Conservation (phyloP, 2,113 vertebrate species). For the Hucho hucho region DNA sequence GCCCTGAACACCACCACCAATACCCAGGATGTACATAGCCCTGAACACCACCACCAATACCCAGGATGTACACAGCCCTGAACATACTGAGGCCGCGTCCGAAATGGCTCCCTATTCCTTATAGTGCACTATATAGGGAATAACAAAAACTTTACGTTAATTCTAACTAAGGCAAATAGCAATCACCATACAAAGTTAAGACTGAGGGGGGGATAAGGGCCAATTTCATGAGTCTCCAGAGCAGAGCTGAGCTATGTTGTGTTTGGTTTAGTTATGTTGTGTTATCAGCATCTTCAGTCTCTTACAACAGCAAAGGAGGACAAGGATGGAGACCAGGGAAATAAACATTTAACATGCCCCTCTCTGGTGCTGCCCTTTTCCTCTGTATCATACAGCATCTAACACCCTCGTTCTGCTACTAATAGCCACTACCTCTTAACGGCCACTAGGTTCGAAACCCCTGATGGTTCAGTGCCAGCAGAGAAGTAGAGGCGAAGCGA, state of each 20-base stretch:
- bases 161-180: neutral
- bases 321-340: neutral
- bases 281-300: constrained; percentile 9
- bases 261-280: neutral
- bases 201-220: neutral
- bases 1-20: too few species aligned
- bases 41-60: constrained; percentile 21
- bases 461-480: neutral
- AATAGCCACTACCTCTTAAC: neutral
- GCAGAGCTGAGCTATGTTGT: too few species aligned
- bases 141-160: neutral
- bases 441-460: neutral
- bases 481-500: too few species aligned
- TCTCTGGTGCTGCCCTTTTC: neutral
- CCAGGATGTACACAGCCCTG: constrained; percentile 6
- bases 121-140: neutral
- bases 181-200: constrained; percentile 1
- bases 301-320: neutral
- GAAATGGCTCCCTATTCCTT: neutral
- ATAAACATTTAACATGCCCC: neutral
- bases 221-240: too few species aligned
- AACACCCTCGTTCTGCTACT: neutral
- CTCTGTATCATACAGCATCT: constrained; percentile 5
- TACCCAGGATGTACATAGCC: too few species aligned
- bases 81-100: neutral